These are phyloP conservation scores for Intellagama lesueurii DNA, from an alignment of 2,797 vertebrate species.

Conservation along the genomic window DNA sequence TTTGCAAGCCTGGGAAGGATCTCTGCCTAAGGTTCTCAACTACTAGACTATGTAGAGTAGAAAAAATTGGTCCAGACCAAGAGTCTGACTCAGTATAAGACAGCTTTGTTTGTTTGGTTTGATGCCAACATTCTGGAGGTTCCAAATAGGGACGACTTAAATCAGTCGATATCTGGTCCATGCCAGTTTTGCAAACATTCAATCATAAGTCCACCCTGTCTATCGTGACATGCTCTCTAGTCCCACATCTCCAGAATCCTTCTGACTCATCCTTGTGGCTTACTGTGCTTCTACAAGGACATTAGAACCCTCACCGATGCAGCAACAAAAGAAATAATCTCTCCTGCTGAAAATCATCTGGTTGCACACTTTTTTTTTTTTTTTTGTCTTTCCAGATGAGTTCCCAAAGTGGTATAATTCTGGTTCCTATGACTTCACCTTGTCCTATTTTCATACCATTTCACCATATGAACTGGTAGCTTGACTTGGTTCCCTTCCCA, in stretches of 20 bases:
- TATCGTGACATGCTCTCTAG: neutral
- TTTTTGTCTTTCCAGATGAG: neutral
- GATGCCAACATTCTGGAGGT: too few relatives aligned
- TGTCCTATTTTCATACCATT: neutral
- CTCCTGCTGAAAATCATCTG: neutral
- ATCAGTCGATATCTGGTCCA: too few relatives aligned
- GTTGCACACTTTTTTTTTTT: neutral
- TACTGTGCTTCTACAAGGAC: neutral
- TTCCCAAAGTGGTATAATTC: neutral
- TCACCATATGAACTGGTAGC: neutral
- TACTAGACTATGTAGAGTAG: too few relatives aligned
- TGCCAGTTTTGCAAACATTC: too few relatives aligned
- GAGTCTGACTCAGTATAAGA: too few relatives aligned
- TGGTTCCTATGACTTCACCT: neutral
- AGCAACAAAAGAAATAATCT: neutral
- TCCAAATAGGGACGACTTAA: too few relatives aligned
- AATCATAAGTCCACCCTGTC: too few relatives aligned
- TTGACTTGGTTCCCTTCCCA: neutral
- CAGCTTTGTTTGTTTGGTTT: too few relatives aligned
- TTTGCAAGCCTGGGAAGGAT: too few relatives aligned
- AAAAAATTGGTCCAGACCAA: too few relatives aligned
- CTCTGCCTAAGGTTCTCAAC: too few relatives aligned
- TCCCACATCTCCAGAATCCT: neutral
- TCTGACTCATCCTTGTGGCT: neutral
- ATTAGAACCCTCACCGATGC: neutral